Percentiles rank a stretch among this genome's conserved stretches.
Conservation (phyloP, 2,113 vertebrate genomes). For the Gavialis gangeticus region DNA sequence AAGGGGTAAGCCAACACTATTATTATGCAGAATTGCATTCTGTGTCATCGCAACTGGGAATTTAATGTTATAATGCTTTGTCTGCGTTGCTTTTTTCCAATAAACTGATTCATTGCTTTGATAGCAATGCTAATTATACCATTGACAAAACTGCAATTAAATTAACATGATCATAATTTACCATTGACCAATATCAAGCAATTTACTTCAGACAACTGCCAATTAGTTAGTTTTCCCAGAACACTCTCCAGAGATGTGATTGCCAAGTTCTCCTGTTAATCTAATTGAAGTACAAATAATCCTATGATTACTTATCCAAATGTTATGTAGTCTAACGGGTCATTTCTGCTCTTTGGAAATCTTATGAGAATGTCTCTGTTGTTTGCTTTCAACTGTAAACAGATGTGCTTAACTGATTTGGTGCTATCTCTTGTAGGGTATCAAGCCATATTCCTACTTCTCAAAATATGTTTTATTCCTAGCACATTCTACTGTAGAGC, state of each 20-base stretch:
- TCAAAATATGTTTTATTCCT: neutral
- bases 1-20: neutral
- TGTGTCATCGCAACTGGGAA: conserved; percentile 19
- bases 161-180: conserved; percentile 65
- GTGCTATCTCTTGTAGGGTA: neutral
- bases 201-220: conserved; percentile 69
- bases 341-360: neutral
- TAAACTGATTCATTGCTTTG: conserved; percentile 42
- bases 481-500: neutral
- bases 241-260: conserved; percentile 34
- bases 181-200: conserved; percentile 63
- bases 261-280: conserved; percentile 53
- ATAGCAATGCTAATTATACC: conserved; percentile 43
- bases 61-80: conserved; percentile 31
- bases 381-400: neutral
- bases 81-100: conserved; percentile 17
- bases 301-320: conserved; percentile 44
- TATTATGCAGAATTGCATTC: conserved; percentile 42
- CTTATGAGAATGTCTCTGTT: neutral
- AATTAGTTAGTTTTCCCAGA: conserved; percentile 70
- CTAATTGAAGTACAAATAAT: conserved; percentile 59
- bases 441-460: neutral
- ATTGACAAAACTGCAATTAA: conserved; percentile 67
- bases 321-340: neutral
- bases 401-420: neutral